Evolutionary conservation across 2,888 invertebrate genomes (phyloP).

Genomic region (Caenorhabditis imperialis): DNA sequence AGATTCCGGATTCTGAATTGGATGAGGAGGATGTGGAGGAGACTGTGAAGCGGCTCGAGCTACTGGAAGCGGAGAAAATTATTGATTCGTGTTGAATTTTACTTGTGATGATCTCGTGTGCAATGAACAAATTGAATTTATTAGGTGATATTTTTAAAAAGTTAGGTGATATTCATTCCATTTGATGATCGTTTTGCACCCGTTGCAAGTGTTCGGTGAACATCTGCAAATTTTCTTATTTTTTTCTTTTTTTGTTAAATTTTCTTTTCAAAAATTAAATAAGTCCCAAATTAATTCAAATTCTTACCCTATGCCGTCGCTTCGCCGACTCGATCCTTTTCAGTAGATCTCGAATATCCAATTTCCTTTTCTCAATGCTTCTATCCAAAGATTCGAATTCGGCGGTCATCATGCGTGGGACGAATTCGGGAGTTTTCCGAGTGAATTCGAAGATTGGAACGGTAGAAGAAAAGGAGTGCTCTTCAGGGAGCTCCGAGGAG

Average conservation of each 20-base stretch:
- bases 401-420: conserved; percentile 33
- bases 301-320: conserved; percentile 32
- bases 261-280: no score
- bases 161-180: no score
- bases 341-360: conserved; percentile 32
- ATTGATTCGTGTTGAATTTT: no score
- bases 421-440: conserved; percentile 31
- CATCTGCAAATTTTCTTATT: conserved; percentile 35
- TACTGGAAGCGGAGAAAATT: conserved; percentile 9
- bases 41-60: conserved; percentile 10
- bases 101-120: no score
- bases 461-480: neutral
- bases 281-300: neutral
- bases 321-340: conserved; percentile 34
- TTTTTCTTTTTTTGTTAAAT: neutral
- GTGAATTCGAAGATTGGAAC: conserved; percentile 16
- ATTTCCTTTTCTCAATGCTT: conserved; percentile 34
- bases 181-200: conserved; percentile 20
- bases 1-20: conserved; percentile 9
- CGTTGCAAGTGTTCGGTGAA: conserved; percentile 45
- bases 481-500: conserved; percentile 12
- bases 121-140: no score
- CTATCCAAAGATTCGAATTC: conserved; percentile 31
- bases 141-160: no score
- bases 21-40: conserved; percentile 17